Evolutionary conservation across 2,113 vertebrate genomes (phyloP).

Genomic region (Sakesphorus luctuosus): DNA sequence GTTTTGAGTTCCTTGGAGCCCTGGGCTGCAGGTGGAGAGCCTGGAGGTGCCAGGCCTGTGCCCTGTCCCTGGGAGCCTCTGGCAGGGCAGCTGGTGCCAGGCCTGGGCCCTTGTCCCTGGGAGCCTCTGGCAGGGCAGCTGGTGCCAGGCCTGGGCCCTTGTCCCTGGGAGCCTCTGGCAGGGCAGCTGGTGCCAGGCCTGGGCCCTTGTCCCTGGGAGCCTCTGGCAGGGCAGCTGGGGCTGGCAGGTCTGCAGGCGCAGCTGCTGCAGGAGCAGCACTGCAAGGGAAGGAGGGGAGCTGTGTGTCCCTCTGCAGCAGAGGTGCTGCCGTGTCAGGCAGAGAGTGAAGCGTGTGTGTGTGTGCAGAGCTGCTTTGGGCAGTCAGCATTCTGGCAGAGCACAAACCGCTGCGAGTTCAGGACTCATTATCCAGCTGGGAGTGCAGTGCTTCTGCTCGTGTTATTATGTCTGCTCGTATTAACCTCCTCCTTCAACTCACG

Average conservation of each 20-base stretch:
- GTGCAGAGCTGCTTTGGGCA: neutral
- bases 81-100: neutral
- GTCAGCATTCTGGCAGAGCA: neutral
- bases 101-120: accelerated
- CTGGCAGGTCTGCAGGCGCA: too few species aligned
- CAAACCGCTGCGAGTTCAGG: neutral
- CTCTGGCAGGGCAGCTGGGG: neutral
- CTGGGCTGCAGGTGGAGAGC: neutral
- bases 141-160: too few species aligned
- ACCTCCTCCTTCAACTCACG: neutral
- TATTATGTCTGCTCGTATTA: neutral
- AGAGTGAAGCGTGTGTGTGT: neutral
- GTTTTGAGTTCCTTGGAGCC: neutral
- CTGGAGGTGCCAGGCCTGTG: neutral
- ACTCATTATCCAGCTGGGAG: neutral
- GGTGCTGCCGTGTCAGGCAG: neutral
- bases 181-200: neutral
- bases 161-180: neutral
- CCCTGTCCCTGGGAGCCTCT: accelerated
- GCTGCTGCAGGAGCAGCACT: neutral
- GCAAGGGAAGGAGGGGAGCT: neutral
- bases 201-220: too few species aligned
- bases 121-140: neutral
- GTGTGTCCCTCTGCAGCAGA: neutral
- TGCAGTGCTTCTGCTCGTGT: neutral